Base-by-base conservation (phyloP, 2,888 invertebrate species). In the Dasysyrphus tricinctus region DNA sequence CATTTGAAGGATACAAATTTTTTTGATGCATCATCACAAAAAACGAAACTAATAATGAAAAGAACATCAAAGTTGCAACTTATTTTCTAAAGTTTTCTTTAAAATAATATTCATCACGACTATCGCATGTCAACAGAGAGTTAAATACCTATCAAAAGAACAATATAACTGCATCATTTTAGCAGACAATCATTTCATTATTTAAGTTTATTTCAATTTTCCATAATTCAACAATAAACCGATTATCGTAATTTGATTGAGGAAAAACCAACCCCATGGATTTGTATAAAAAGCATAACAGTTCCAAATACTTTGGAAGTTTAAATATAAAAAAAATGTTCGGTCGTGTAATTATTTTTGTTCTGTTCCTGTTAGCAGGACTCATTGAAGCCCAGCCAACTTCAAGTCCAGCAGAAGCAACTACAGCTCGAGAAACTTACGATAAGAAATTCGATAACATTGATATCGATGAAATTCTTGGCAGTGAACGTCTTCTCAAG, bases 391-490 rank as follows among this genome's bases (percentile, higher is more conserved):
- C 57, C 44, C 73, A 74, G 0, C 88, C 89, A n/a, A 65, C 89
- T n/a, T 88, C 91, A 5, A 89, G 90, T 37, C 70, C 88, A 1
- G 84, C 89, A 0, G 34, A 83, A 51, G 59, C 49, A 4, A 76
- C 84, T 7, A 19, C 49, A 6, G 32, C 47, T 34, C 47, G 79
- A 9, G 44, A 86, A 80, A 88, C 91, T 29, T 96, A 96, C 90
- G 95, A 95, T 1, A 94, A 94, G 78, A 95, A 95, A 89, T 96
- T 95, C 89, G 96, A 96, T 90, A 95, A 95, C 90, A 92, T 96
- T 69, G 93, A 96, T 90, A 76, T 96, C 77, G 94, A 96, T 65
- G 94, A 95, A 89, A 94, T 96, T 88, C 91, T 96, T 29, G 90
- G 89, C 5, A 96, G 95, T 91, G 94, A 95, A 42, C 93, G 96